A percentile compares a stretch with the other conserved stretches of the same genome.
Evolutionary conservation across 2,888 invertebrate genomes (phyloP).

Genomic region (Netelia fuscicornis): DNA sequence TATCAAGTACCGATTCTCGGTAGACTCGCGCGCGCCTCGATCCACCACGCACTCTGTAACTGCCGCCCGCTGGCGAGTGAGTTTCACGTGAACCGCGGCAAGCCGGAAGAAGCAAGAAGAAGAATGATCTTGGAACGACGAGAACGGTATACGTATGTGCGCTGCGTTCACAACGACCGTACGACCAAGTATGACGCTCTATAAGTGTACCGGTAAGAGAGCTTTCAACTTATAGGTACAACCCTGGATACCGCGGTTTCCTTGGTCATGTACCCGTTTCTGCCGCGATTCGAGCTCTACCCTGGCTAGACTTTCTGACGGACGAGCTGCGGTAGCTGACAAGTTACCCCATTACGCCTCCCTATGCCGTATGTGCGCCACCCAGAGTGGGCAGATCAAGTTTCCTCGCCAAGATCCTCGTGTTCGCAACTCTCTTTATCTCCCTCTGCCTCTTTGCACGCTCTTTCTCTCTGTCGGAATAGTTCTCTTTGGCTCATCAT

Average conservation of each 20-base stretch:
- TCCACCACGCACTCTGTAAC: conserved; percentile 54
- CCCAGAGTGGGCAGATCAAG: conserved; percentile 79
- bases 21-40: conserved; percentile 72
- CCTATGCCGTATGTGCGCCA: conserved; percentile 78
- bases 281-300: conserved; percentile 21
- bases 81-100: conserved; percentile 54
- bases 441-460: background rate
- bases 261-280: conserved; percentile 2
- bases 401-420: conserved; percentile 77
- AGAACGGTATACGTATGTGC: background rate
- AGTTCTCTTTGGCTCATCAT: conserved; percentile 56
- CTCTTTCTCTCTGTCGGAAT: conserved; percentile 13
- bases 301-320: conserved; percentile 75
- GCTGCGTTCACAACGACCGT: background rate
- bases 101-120: conserved; percentile 58
- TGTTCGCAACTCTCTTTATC: conserved; percentile 72
- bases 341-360: conserved; percentile 81
- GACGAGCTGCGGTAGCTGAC: conserved; percentile 81
- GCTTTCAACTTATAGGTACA: conserved; percentile 38
- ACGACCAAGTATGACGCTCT: conserved; percentile 41
- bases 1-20: conserved; percentile 79
- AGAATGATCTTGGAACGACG: conserved; percentile 31
- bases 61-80: conserved; percentile 28
- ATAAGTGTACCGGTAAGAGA: conserved; percentile 45
- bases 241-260: conserved; percentile 22